Conservation (phyloP, 2,888 invertebrate species). For the Mycalesis mineus region DNA sequence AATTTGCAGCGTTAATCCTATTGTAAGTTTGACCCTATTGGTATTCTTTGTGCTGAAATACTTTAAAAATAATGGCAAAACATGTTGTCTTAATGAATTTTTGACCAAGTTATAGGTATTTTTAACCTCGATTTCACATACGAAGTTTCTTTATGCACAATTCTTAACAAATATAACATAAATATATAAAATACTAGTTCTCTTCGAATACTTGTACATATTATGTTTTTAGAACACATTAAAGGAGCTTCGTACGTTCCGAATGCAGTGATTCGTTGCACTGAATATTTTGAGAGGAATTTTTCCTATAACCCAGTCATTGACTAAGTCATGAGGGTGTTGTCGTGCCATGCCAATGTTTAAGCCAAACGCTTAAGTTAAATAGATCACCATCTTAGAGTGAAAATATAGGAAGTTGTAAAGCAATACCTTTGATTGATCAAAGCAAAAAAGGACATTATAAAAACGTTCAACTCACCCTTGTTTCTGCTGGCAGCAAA, state of each 20-base stretch:
- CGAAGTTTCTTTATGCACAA: not conserved
- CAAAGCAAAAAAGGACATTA: slow-evolving; percentile 58
- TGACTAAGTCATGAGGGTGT: slow-evolving; percentile 58
- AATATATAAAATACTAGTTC: no score
- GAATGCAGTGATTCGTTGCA: no score
- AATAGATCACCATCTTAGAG: slow-evolving; percentile 64
- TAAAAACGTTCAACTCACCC: slow-evolving; percentile 83
- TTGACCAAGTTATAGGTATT: slow-evolving; percentile 27
- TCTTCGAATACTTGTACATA: no score
- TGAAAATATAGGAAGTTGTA: slow-evolving; percentile 60
- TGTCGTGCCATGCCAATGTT: slow-evolving; percentile 72
- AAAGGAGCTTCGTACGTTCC: no score
- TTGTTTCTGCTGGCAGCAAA: slow-evolving; percentile 92
- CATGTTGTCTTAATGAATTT: slow-evolving; percentile 14
- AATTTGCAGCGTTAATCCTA: not conserved
- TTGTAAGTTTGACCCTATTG: slow-evolving; percentile 23
- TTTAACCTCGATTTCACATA: not conserved
- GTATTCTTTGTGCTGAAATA: slow-evolving; percentile 23
- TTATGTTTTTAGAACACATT: no score
- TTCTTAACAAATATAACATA: no score
- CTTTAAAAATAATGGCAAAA: slow-evolving; percentile 21
- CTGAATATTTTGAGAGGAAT: not conserved
- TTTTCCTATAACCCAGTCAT: slow-evolving; percentile 48
- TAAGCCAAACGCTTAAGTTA: slow-evolving; percentile 72
- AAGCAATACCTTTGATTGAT: slow-evolving; percentile 73